Evolutionary conservation across 2,113 vertebrate species (phyloP).

Genomic region (Neopipo cinnamomea): DNA sequence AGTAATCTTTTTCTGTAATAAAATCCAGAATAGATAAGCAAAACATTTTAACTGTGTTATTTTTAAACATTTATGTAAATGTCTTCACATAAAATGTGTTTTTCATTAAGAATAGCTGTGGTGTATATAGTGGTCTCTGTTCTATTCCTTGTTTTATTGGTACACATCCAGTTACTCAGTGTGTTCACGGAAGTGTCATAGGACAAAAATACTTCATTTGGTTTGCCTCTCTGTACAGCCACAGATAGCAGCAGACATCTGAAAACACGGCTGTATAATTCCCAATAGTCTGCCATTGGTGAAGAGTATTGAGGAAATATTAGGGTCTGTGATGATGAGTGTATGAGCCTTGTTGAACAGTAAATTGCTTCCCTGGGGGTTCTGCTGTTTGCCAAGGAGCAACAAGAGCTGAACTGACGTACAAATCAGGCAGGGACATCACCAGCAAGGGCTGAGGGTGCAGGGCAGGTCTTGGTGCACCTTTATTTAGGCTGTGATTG

Average conservation of each 20-base stretch:
- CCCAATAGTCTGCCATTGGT: rapidly evolving
- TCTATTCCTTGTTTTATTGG: neutral
- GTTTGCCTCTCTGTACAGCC: neutral
- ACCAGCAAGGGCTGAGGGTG: neutral
- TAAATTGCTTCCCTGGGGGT: neutral
- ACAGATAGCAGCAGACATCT: neutral
- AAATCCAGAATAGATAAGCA: neutral
- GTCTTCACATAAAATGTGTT: neutral
- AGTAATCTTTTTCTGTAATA: neutral
- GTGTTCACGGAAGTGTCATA: neutral
- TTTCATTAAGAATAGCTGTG: neutral
- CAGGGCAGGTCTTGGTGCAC: neutral
- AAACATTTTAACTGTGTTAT: neutral
- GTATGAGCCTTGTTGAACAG: rapidly evolving
- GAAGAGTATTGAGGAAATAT: neutral
- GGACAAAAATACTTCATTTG: neutral
- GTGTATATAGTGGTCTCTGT: neutral
- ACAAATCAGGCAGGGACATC: neutral
- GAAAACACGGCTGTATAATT: neutral
- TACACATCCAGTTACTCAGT: neutral
- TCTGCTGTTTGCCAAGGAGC: neutral
- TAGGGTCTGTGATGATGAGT: neutral
- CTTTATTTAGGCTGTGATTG: neutral
- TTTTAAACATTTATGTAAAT: neutral
- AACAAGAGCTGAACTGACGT: rapidly evolving